Evolutionary conservation across 2,113 vertebrate genomes (phyloP).

Genomic region (Trochalopteron elliotii): DNA sequence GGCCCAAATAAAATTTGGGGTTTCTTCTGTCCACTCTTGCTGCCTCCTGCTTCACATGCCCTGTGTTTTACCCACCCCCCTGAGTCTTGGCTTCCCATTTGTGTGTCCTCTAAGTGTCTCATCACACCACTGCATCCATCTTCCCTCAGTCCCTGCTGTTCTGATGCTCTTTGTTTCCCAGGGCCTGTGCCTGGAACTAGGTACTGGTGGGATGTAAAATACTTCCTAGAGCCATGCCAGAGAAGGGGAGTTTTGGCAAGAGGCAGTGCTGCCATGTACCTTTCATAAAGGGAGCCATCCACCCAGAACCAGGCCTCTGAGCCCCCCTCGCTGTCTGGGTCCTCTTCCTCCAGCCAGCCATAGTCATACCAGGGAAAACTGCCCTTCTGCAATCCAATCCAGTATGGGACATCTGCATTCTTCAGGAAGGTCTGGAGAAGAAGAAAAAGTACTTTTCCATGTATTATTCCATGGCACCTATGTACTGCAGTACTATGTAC

Average conservation of each 20-base stretch:
- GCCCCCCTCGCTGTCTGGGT: fast-evolving
- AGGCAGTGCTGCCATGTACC: background rate
- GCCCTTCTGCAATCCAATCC: slow-evolving; percentile 45
- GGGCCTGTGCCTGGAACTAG: background rate
- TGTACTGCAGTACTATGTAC: background rate
- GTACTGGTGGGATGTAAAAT: background rate
- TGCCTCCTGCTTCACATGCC: background rate
- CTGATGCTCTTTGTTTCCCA: background rate
- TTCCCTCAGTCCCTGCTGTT: background rate
- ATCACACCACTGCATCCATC: too few relatives aligned
- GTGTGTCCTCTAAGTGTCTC: fast-evolving
- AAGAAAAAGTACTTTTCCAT: background rate
- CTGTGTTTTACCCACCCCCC: fast-evolving
- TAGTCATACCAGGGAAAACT: slow-evolving; percentile 41
- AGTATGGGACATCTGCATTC: slow-evolving; percentile 12
- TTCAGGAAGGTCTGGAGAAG: slow-evolving; percentile 34
- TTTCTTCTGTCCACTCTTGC: background rate
- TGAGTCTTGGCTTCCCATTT: background rate
- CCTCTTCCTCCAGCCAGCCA: slow-evolving; percentile 20
- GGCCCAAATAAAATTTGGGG: background rate
- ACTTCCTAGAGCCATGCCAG: background rate
- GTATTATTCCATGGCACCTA: background rate
- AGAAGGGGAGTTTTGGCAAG: background rate
- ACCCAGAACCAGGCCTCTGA: slow-evolving; percentile 28
- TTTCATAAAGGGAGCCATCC: slow-evolving; percentile 35